These are phyloP conservation scores for Rhinichthys osculus DNA, from an alignment of 2,797 vertebrate genomes.

Conservation along the genomic window DNA sequence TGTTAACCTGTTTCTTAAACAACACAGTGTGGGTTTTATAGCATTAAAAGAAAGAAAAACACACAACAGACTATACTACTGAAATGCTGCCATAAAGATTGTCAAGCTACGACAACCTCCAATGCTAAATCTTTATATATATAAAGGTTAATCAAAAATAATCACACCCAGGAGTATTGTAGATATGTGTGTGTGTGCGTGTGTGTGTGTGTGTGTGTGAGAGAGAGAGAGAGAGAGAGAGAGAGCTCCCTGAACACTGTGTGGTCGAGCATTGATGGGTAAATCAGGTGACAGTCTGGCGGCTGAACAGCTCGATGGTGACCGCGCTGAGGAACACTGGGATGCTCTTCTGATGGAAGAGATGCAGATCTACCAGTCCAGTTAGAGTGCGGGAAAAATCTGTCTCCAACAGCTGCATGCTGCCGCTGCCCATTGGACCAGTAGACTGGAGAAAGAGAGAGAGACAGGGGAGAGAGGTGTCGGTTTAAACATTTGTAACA, in stretches of 20 bases:
- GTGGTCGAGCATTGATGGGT: conserved; percentile 4
- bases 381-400: conserved; percentile 86
- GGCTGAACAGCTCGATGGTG: conserved; percentile 93
- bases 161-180: not conserved
- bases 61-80: not conserved
- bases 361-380: conserved; percentile 89
- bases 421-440: conserved; percentile 69
- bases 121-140: not conserved
- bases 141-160: not conserved
- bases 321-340: conserved; percentile 84
- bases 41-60: conserved; percentile 1
- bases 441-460: conserved; percentile 48
- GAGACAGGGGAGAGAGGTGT: not conserved
- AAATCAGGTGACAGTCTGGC: conserved; percentile 70
- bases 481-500: not conserved
- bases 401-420: conserved; percentile 86
- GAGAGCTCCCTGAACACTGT: not conserved
- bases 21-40: not conserved
- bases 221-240: not conserved
- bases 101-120: not conserved
- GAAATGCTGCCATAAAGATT: not conserved
- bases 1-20: not conserved
- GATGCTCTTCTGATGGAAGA: conserved; percentile 95
- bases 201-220: not conserved
- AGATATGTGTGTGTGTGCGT: not conserved